A percentile compares a stretch with the other conserved stretches of the same genome.
phyloP scores from a whole-genome alignment of 1,140 invertebrate species.

The Acyrthosiphon pisum region DNA sequence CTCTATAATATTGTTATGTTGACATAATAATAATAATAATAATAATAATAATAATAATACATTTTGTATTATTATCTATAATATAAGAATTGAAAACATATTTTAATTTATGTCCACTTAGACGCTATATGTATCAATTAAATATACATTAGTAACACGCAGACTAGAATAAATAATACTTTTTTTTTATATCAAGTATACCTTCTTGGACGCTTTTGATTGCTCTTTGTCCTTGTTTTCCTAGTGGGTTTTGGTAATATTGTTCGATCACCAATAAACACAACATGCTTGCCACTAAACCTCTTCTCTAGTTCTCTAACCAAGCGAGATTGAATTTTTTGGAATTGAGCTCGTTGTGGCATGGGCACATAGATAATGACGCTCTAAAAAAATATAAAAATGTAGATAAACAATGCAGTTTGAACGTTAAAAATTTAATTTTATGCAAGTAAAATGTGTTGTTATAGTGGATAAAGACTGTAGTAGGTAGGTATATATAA shows the following conservation, averaged over 20 bases:
- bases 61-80: neutral
- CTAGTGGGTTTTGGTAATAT: slow-evolving; percentile 97
- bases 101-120: slow-evolving; percentile 42
- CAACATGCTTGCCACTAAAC: slow-evolving; percentile 98
- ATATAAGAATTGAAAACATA: neutral
- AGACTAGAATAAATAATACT: neutral
- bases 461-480: neutral
- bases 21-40: neutral
- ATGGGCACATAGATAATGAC: slow-evolving; percentile 99
- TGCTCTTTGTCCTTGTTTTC: slow-evolving; percentile 91
- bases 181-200: slow-evolving; percentile 60
- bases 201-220: slow-evolving; percentile 97
- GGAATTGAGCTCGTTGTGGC: slow-evolving; percentile 95
- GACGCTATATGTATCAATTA: slow-evolving; percentile 39
- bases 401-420: neutral
- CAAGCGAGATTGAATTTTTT: slow-evolving; percentile 95
- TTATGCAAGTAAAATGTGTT: neutral
- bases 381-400: slow-evolving; percentile 24
- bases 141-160: slow-evolving; percentile 53
- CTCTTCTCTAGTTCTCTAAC: slow-evolving; percentile 99
- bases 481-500: too few relatives aligned
- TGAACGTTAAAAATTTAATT: neutral
- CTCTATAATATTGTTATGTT: slow-evolving; percentile 24
- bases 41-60: slow-evolving; percentile 1
- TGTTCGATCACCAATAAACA: slow-evolving; percentile 96